Evolutionary conservation across 2,888 invertebrate species (phyloP).

Genomic region (Drosophila paracracens): DNA sequence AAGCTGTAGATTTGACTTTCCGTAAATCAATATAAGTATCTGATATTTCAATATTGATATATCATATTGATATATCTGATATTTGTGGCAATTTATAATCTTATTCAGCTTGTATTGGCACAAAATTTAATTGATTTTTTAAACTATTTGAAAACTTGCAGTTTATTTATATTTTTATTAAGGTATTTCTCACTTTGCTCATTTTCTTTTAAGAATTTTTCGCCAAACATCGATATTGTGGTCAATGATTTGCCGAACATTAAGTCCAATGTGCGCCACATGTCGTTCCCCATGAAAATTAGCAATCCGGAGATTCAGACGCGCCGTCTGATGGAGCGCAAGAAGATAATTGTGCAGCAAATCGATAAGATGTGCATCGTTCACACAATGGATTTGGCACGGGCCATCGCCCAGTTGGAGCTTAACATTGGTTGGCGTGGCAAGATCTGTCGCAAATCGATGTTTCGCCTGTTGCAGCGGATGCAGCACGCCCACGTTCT

Average conservation of each 20-base stretch:
- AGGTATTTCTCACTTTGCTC: neutral
- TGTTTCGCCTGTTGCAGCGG: constrained; percentile 87
- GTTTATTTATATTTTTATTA: neutral
- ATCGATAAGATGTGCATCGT: constrained; percentile 88
- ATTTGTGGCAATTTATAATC: neutral
- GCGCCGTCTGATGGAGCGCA: constrained; percentile 85
- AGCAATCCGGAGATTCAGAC: constrained; percentile 42
- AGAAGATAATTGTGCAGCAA: constrained; percentile 88
- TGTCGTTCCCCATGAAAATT: constrained; percentile 33
- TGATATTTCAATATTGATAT: neutral
- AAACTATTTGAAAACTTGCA: neutral
- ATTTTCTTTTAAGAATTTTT: constrained; percentile 53
- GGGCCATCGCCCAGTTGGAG: constrained; percentile 87
- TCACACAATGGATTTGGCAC: constrained; percentile 86
- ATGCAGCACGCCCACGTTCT: constrained; percentile 84
- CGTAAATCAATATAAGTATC: neutral
- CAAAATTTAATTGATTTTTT: neutral
- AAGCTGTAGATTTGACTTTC: constrained; percentile 20
- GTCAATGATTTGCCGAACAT: constrained; percentile 71
- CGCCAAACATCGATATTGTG: constrained; percentile 51
- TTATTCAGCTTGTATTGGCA: neutral
- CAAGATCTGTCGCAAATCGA: constrained; percentile 86
- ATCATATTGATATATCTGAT: neutral
- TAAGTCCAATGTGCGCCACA: constrained; percentile 49
- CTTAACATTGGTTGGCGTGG: constrained; percentile 87